Evolutionary conservation across 2,113 vertebrate genomes (phyloP).

Genomic region (Fukomys damarensis): DNA sequence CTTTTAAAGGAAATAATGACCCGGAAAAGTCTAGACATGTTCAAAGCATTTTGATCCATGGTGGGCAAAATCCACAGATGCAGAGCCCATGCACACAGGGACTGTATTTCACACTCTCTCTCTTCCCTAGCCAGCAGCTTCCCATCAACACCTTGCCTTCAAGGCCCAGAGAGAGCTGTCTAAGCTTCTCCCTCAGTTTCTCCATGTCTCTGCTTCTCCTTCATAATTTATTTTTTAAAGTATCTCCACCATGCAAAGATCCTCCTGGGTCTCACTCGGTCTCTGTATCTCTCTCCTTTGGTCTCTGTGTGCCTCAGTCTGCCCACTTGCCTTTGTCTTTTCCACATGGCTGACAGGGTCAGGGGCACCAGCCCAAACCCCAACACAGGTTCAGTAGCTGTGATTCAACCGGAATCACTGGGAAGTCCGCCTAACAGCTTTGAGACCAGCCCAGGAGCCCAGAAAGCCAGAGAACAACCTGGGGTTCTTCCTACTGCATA

Average conservation of each 20-base stretch:
- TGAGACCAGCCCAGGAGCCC: background rate
- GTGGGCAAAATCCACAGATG: background rate
- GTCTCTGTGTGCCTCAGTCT: background rate
- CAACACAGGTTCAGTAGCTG: background rate
- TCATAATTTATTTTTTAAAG: background rate
- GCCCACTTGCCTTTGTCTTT: background rate
- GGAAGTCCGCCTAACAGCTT: background rate
- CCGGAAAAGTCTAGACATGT: background rate
- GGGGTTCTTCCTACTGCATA: background rate
- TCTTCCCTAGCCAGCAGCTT: background rate
- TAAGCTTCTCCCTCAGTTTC: background rate
- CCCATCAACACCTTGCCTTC: background rate
- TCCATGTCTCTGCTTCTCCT: background rate
- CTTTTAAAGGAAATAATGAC: background rate
- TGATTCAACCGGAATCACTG: conserved; percentile 59
- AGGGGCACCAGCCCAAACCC: background rate
- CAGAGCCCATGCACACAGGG: background rate
- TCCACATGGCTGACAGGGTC: background rate
- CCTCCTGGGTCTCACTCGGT: background rate
- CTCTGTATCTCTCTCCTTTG: background rate
- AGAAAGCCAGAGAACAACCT: background rate
- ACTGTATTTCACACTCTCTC: accelerated
- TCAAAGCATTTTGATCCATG: background rate
- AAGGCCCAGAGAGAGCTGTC: background rate
- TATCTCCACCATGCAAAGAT: background rate